Percentiles rank a stretch among this genome's conserved stretches.
phyloP scores from a whole-genome alignment of 64 coral and sea anemone species.

The Platygyra sinensis region DNA sequence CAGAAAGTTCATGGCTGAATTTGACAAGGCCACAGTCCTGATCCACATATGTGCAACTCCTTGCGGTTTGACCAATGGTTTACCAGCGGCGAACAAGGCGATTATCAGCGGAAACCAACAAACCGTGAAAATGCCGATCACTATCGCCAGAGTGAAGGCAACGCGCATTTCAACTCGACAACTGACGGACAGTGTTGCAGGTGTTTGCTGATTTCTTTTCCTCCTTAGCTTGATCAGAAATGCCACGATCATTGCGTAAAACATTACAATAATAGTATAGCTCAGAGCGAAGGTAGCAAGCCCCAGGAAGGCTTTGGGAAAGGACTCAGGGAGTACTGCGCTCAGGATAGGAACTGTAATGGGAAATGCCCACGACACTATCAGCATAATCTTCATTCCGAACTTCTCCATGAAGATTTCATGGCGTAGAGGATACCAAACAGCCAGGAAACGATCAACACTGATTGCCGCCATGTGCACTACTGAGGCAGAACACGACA shows the following conservation, averaged over 20 bases:
- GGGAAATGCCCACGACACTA: slow-evolving; percentile 7
- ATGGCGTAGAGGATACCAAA: not conserved
- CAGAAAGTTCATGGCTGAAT: slow-evolving; percentile 21
- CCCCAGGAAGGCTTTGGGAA: not conserved
- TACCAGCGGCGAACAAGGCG: not conserved
- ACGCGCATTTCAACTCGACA: not conserved
- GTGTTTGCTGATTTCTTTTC: not conserved
- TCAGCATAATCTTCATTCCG: not conserved
- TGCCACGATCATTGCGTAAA: slow-evolving; percentile 4
- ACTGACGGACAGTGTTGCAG: not conserved
- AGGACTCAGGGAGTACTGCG: not conserved
- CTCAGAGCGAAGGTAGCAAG: not conserved
- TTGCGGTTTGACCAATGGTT: not conserved
- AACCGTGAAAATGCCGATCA: not conserved
- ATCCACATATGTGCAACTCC: slow-evolving; percentile 15
- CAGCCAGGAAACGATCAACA: slow-evolving; percentile 4
- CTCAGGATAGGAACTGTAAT: not conserved
- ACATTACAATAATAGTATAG: not conserved
- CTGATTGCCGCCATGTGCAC: slow-evolving; percentile 5
- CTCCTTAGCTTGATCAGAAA: not conserved
- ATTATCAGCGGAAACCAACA: slow-evolving; percentile 13
- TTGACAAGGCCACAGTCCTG: slow-evolving; percentile 2
- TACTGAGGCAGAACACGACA: not conserved
- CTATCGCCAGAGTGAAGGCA: not conserved
- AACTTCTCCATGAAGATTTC: not conserved